Conservation (phyloP, 2,888 invertebrate genomes). For the Volucella zonaria region DNA sequence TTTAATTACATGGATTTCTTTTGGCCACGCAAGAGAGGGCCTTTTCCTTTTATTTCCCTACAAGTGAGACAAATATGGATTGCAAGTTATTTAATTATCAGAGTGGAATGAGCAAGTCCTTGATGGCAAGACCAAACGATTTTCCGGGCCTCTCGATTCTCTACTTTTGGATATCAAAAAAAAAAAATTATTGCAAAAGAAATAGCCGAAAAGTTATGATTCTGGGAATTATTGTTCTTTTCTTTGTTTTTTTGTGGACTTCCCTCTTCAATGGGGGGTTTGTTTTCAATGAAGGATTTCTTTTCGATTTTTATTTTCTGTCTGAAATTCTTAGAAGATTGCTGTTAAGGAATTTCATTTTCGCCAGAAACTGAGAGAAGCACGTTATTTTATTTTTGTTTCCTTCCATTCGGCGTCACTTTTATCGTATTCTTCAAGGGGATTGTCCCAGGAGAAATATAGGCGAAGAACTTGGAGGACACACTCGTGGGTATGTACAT, state of each 20-base stretch:
- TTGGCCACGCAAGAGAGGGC: slow-evolving; percentile 8
- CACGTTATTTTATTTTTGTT: neutral
- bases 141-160: neutral
- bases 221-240: neutral
- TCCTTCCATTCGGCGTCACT: slow-evolving; percentile 34
- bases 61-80: slow-evolving; percentile 60
- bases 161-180: neutral
- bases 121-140: slow-evolving; percentile 31
- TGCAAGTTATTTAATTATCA: slow-evolving; percentile 56
- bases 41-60: neutral
- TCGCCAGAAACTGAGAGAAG: slow-evolving; percentile 10
- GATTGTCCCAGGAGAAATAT: slow-evolving; percentile 47
- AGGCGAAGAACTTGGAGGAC: slow-evolving; percentile 18
- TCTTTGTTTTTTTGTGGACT: neutral
- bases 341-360: slow-evolving; percentile 47
- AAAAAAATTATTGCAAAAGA: slow-evolving; percentile 32
- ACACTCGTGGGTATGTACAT: neutral
- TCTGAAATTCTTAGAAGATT: slow-evolving; percentile 48
- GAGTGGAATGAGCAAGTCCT: slow-evolving; percentile 49
- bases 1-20: slow-evolving; percentile 60
- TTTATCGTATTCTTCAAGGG: slow-evolving; percentile 35
- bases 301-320: neutral
- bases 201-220: slow-evolving; percentile 29
- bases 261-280: slow-evolving; percentile 21
- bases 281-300: slow-evolving; percentile 27